Conservation (phyloP, 2,888 invertebrate species). For the Lepidonotus clava region DNA sequence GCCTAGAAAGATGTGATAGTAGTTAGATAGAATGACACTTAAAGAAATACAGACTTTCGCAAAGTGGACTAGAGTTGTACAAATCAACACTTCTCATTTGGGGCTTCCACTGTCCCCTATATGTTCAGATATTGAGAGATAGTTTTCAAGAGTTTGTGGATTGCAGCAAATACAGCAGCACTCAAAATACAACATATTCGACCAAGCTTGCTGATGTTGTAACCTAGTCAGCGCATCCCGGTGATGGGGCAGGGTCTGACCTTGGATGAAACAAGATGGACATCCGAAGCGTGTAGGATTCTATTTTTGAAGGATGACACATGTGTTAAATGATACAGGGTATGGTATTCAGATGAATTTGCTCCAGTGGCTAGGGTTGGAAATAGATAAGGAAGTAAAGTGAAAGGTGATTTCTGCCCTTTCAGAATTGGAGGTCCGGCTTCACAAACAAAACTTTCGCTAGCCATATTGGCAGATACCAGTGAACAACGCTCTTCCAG, state of each 20-base stretch:
- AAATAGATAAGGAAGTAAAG: not conserved
- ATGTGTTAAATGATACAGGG: not conserved
- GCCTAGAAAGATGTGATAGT: not conserved
- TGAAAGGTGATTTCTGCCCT: not conserved
- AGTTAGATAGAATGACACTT: not conserved
- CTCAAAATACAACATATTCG: too few relatives aligned
- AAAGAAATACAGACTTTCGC: not conserved
- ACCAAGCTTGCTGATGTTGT: too few relatives aligned
- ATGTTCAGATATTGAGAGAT: too few relatives aligned
- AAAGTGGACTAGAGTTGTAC: too few relatives aligned
- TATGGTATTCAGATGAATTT: not conserved
- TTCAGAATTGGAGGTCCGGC: constrained; percentile 18
- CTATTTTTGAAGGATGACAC: not conserved
- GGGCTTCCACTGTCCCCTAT: too few relatives aligned
- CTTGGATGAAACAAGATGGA: not conserved
- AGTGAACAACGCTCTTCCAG: constrained; percentile 2
- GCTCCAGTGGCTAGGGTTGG: not conserved
- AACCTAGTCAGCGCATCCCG: too few relatives aligned
- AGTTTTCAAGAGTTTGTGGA: too few relatives aligned
- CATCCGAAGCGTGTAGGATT: not conserved
- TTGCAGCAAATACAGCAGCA: too few relatives aligned
- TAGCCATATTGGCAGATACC: not conserved
- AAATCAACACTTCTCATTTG: too few relatives aligned
- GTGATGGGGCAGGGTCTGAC: not conserved
- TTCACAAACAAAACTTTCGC: constrained; percentile 2